Base-by-base conservation (phyloP, 2,113 vertebrate genomes). In the Aplodontia rufa region DNA sequence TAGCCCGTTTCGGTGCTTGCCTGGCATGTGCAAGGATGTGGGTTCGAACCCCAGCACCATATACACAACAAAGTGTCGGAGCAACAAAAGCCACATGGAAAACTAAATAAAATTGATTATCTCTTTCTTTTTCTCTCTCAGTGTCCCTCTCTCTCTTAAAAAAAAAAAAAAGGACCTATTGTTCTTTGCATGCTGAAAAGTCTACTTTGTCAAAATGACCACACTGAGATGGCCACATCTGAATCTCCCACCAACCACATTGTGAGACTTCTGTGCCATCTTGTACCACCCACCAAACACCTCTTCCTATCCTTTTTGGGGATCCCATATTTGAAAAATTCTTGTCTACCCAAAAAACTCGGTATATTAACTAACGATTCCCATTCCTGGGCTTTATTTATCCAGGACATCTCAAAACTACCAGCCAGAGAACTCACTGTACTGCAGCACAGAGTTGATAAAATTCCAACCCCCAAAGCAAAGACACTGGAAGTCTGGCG, bases 291-390 rank as follows among this genome's bases (percentile, higher is more conserved):
- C 12, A 32, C 68, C 49, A 78, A 35, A 88, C 42, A n/a, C 35
- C 74, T 55, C 30, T 40, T 81, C 51, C 85, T 45, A 28, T 82
- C 32, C 35, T 90, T 96, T 62, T 91, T 35, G 74, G n/a, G 35
- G 42, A 82, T 91, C 68, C 83, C 49, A 42, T 47, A 69, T 74
- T 93, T 90, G 90, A 78, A 90, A 95, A 76, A 81, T 62, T 92
- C 94, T 74, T 95, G 62, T 94, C 93, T 83, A 6, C 60, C 83
- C 74, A 42, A 82, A 49, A 82, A 74, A 86, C 62, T 55, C 42
- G n/a, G 12, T 80, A 53, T 93, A 89, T 87, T 75, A 96, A 96
- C 88, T 89, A 92, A 91, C 81, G 69, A 58, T 95, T 92, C 78
- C 90, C 78, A 86, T 89, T 91, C 88, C 88, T 69, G 75, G 74